Evolutionary conservation across 2,113 vertebrate genomes (phyloP).

Genomic region (Chamaea fasciata): DNA sequence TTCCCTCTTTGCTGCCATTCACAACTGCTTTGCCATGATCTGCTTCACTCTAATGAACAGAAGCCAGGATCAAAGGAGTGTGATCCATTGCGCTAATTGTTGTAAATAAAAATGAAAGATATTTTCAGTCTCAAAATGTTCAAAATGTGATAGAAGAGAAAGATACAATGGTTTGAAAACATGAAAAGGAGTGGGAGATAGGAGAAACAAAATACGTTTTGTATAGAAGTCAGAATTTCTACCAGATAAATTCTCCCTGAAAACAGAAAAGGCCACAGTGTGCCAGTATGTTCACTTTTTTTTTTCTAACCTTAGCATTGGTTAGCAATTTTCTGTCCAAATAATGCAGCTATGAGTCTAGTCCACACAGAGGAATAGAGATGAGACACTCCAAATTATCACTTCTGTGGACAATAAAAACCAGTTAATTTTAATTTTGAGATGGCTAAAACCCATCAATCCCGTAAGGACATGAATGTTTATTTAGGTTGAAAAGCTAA

Average conservation of each 20-base stretch:
- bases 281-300: neutral
- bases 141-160: neutral
- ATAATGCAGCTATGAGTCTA: neutral
- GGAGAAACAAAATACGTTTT: neutral
- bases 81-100: neutral
- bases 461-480: neutral
- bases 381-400: neutral
- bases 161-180: neutral
- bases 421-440: neutral
- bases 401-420: neutral
- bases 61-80: neutral
- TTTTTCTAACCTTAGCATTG: neutral
- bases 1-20: neutral
- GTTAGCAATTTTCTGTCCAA: neutral
- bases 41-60: neutral
- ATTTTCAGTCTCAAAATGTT: neutral
- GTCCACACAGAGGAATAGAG: neutral
- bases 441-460: neutral
- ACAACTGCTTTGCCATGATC: neutral
- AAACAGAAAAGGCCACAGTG: rapidly evolving
- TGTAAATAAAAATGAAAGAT: neutral
- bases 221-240: neutral
- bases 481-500: neutral
- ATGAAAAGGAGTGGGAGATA: neutral
- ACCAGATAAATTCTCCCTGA: neutral